Evolutionary conservation across 2,888 invertebrate species (phyloP).

Genomic region (Ypsolopha scabrella): DNA sequence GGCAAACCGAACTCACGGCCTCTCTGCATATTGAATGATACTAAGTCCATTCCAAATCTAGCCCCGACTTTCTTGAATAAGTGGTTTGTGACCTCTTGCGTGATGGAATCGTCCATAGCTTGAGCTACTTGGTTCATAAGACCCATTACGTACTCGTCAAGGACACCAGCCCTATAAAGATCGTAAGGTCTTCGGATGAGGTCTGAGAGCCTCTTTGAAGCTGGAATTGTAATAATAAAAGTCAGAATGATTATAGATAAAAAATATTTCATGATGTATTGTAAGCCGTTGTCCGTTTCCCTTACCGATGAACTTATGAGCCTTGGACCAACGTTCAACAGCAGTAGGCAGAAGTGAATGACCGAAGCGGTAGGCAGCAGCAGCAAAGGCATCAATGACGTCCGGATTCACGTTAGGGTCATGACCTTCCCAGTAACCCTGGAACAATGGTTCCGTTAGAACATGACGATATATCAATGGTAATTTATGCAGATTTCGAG

Average conservation of each 20-base stretch:
- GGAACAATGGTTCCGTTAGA: slow-evolving; percentile 16
- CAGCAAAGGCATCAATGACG: slow-evolving; percentile 90
- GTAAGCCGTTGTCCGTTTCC: background rate
- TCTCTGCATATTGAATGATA: slow-evolving; percentile 93
- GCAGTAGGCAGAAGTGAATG: slow-evolving; percentile 91
- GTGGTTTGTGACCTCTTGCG: slow-evolving; percentile 91
- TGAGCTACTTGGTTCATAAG: slow-evolving; percentile 94
- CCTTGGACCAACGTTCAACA: slow-evolving; percentile 94
- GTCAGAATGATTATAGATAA: slow-evolving; percentile 1
- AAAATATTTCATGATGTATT: background rate
- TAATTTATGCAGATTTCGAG: no score
- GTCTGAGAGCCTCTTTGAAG: slow-evolving; percentile 89
- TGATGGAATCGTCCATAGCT: slow-evolving; percentile 95
- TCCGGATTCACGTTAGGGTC: slow-evolving; percentile 88
- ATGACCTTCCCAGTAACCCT: slow-evolving; percentile 88
- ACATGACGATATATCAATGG: no score
- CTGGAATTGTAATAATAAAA: slow-evolving; percentile 54
- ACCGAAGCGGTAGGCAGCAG: slow-evolving; percentile 93
- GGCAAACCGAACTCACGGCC: slow-evolving; percentile 93
- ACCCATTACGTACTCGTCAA: slow-evolving; percentile 94
- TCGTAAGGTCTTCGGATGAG: slow-evolving; percentile 91
- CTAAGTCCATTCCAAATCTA: slow-evolving; percentile 88
- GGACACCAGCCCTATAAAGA: slow-evolving; percentile 88
- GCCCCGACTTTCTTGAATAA: slow-evolving; percentile 86
- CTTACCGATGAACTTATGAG: slow-evolving; percentile 91